Conservation (phyloP, 1,140 invertebrate genomes). For the Caerostris darwini region DNA sequence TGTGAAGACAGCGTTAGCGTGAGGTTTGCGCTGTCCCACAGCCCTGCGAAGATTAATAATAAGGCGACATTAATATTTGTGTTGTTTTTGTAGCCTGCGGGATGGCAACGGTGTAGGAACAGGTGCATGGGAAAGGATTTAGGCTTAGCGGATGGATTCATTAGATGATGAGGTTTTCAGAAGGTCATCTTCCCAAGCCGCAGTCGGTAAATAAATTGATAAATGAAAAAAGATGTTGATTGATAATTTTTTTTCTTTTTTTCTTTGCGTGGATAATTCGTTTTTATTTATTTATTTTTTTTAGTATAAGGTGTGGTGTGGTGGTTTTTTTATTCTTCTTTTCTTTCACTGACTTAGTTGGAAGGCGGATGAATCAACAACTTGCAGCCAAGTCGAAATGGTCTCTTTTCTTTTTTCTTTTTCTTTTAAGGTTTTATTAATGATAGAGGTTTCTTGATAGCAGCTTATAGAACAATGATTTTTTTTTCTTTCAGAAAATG, state of each 20-base stretch:
- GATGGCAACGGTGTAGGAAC: constrained; percentile 52
- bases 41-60: constrained; percentile 66
- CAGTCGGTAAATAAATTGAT: constrained; percentile 58
- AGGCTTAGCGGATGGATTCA: constrained; percentile 21
- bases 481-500: not conserved
- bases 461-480: not conserved
- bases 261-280: constrained; percentile 3
- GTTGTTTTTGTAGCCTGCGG: constrained; percentile 45
- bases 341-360: not conserved
- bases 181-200: constrained; percentile 73
- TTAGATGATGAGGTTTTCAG: not conserved
- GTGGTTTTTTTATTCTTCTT: constrained; percentile 14
- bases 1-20: not conserved
- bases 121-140: constrained; percentile 67
- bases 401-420: not conserved
- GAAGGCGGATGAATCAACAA: constrained; percentile 11
- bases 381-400: not conserved
- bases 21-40: constrained; percentile 67
- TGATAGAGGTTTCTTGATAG: not conserved
- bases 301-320: constrained; percentile 23
- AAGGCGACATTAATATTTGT: constrained; percentile 37
- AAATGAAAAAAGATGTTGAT: constrained; percentile 68
- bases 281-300: constrained; percentile 13
- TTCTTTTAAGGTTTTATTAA: not conserved
- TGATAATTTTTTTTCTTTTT: constrained; percentile 37